Evolutionary conservation across 1,140 invertebrate genomes (phyloP), one percentile per base, ranked within the genome.

Genomic region (Bombus waltoni): DNA sequence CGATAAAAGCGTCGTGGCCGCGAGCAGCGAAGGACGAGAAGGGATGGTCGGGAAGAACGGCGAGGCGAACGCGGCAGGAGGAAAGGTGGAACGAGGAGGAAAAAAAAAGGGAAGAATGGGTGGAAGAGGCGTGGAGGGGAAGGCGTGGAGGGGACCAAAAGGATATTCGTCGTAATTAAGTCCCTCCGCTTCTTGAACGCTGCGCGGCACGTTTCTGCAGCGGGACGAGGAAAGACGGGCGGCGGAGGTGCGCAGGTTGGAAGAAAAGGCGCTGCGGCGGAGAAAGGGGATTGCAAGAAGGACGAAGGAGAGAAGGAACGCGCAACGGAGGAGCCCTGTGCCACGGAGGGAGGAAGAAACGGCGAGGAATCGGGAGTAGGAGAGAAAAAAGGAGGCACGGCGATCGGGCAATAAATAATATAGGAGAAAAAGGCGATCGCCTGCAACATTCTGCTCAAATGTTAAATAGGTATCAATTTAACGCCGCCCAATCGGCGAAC

Each of bases 391-490:
- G 87, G 79, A 93, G 90, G 92, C 88, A 93, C 90, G 91, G 90
- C 88, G 90, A 94, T 89, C 80, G 90, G 77, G 87, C 90, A 92
- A 94, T 94, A 94, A 94, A 95, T 95, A 95, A 95, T 94, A 94
- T 81, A 93, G 91, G 90, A 83, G 86, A 93, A 93, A 93, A 93
- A 93, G 91, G 80, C 93, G 93, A 94, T 94, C 93, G 93, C 92
- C 92, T 91, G 93, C 91, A 92, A 93, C 92, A 93, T 94, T 94
- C 92, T 93, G 92, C 94, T 94, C 93, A 93, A 95, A 94, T 93
- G 94, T 93, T 94, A 94, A 95, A 95, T 93, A 94, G 93, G 92
- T 94, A 95, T 94, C 94, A 94, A 94, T 95, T 94, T 94, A 92
- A 87, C 85, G 77, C 35, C 25, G 82, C 71, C 94, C 94, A 95